These are phyloP conservation scores for Tenodera sinensis DNA, from an alignment of 2,888 invertebrate species.

Conservation along the genomic window DNA sequence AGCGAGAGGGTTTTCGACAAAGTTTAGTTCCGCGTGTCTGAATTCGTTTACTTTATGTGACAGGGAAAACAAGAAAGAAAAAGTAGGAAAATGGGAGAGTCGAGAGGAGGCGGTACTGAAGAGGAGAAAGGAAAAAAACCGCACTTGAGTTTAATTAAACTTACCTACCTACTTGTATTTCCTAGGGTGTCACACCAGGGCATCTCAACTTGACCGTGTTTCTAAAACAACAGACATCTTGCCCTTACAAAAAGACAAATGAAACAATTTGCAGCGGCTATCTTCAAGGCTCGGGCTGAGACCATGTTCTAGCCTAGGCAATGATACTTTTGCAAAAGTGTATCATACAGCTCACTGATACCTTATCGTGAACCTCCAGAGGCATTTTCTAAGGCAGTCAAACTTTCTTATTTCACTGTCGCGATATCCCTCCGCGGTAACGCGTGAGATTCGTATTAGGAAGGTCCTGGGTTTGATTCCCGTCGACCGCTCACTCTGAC, in stretches of 20 bases:
- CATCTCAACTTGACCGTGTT: neutral
- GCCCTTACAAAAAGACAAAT: too few relatives aligned
- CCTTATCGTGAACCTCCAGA: too few relatives aligned
- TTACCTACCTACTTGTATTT: neutral
- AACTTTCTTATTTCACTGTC: too few relatives aligned
- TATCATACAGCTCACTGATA: too few relatives aligned
- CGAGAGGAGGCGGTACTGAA: neutral
- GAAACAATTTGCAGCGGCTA: neutral
- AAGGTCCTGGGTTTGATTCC: too few relatives aligned
- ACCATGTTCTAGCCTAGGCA: too few relatives aligned
- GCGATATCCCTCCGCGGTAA: too few relatives aligned
- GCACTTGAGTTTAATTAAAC: neutral
- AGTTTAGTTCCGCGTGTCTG: neutral
- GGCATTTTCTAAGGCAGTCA: too few relatives aligned
- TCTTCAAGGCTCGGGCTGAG: too few relatives aligned
- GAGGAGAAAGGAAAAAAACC: neutral
- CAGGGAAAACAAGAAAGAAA: neutral
- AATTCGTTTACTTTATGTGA: neutral
- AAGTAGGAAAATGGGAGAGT: neutral
- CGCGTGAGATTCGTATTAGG: too few relatives aligned
- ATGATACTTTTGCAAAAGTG: too few relatives aligned
- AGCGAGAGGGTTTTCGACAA: neutral
- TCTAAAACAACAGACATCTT: neutral
- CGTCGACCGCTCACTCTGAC: too few relatives aligned
- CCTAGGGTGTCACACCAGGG: neutral